phyloP scores from a whole-genome alignment of 1,140 invertebrate species.

The Lasaia peninsularis region DNA sequence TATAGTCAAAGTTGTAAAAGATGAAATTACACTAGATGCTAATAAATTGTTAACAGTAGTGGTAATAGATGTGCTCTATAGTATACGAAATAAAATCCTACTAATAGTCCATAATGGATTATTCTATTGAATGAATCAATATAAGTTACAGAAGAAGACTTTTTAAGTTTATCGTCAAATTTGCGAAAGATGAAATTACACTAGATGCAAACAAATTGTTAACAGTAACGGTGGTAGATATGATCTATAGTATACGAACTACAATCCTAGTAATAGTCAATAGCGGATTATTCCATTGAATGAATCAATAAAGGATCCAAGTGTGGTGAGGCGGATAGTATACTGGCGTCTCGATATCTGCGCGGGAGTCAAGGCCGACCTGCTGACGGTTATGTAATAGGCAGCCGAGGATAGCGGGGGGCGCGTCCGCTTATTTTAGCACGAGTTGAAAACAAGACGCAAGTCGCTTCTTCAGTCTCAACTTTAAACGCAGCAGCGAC shows the following conservation, averaged over 20 bases:
- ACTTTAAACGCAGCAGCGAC: slow-evolving; percentile 13
- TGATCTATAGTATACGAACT: not conserved
- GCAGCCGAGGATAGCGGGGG: slow-evolving; percentile 47
- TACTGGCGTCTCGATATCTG: slow-evolving; percentile 31
- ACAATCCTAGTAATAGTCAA: not conserved
- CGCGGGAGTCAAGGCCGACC: slow-evolving; percentile 73
- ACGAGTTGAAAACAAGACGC: slow-evolving; percentile 53
- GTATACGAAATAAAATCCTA: not conserved
- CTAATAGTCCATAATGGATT: not conserved
- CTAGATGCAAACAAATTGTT: too few species aligned
- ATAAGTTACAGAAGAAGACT: too few species aligned
- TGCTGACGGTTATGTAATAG: slow-evolving; percentile 65
- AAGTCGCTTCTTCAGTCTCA: slow-evolving; percentile 16
- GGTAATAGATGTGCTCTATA: too few species aligned
- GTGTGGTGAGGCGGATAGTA: not conserved
- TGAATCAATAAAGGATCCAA: not conserved
- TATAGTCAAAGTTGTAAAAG: too few species aligned
- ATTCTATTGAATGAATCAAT: too few species aligned
- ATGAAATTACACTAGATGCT: too few species aligned
- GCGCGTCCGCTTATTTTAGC: slow-evolving; percentile 63
- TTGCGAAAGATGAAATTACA: too few species aligned
- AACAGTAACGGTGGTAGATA: not conserved
- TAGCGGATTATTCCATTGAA: not conserved
- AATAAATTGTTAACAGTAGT: too few species aligned
- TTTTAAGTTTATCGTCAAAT: too few species aligned